phyloP scores from a whole-genome alignment of 2,113 vertebrate species.

The Otolemur garnettii region DNA sequence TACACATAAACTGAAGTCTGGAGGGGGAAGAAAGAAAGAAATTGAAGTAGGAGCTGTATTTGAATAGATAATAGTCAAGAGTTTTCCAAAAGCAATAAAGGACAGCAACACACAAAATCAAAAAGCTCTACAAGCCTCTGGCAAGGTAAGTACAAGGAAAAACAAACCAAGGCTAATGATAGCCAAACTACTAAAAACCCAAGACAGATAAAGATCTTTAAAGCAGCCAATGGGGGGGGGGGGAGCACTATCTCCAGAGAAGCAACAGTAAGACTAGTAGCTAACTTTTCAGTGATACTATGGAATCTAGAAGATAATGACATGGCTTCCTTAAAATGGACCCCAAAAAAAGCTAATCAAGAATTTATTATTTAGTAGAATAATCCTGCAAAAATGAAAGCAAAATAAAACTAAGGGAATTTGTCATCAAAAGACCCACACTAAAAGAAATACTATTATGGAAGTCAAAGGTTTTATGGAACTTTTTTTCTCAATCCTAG shows the following conservation, averaged over 20 bases:
- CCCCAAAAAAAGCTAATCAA: background rate
- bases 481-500: background rate
- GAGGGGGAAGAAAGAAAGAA: background rate
- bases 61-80: background rate
- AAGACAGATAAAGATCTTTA: background rate
- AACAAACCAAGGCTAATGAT: background rate
- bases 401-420: background rate
- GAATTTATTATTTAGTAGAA: background rate
- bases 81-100: background rate
- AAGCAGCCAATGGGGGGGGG: background rate
- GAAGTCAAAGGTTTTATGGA: background rate
- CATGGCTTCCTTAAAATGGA: background rate
- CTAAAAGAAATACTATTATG: background rate
- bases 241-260: background rate
- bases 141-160: background rate
- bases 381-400: background rate
- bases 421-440: background rate
- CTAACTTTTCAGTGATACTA: background rate
- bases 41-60: background rate
- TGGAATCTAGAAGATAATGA: background rate
- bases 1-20: background rate
- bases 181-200: background rate
- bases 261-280: background rate
- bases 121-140: background rate
- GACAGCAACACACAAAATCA: background rate